Conservation (phyloP, 2,888 invertebrate species). For the Lutraria lutraria region DNA sequence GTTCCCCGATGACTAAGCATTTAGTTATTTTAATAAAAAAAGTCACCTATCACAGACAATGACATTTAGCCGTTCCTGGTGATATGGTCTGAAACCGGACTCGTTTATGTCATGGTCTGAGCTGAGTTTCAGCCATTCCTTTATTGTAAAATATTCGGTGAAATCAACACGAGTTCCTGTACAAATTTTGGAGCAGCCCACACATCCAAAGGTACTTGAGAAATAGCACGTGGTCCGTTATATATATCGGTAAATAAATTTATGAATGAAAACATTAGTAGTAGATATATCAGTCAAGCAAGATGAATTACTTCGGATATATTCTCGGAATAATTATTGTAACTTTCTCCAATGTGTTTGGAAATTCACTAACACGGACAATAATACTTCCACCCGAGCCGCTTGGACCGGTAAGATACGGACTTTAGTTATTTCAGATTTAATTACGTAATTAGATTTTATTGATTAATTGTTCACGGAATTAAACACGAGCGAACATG, state of each 20-base stretch:
- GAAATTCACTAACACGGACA: background rate
- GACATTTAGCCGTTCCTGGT: background rate
- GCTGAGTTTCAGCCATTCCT: background rate
- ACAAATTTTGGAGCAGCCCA: slow-evolving; percentile 27
- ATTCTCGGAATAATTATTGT: background rate
- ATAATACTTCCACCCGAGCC: slow-evolving; percentile 40
- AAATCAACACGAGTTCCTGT: background rate
- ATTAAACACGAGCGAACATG: background rate
- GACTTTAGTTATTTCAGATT: background rate
- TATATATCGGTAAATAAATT: slow-evolving; percentile 35
- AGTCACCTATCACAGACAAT: background rate
- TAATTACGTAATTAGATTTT: background rate
- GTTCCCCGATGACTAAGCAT: background rate
- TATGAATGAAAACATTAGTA: slow-evolving; percentile 53
- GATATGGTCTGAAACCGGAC: background rate
- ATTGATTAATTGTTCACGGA: background rate
- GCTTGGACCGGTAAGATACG: slow-evolving; percentile 44
- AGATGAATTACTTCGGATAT: slow-evolving; percentile 18
- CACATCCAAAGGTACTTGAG: slow-evolving; percentile 25
- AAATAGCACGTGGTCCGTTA: background rate
- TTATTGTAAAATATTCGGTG: background rate
- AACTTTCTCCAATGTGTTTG: background rate
- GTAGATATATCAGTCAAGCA: background rate
- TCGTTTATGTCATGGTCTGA: background rate
- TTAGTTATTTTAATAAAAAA: background rate